A percentile compares a stretch with the other conserved stretches of the same genome.
Evolutionary conservation across 2,797 vertebrate species (phyloP).

Genomic region (Coracias cyanogaster): DNA sequence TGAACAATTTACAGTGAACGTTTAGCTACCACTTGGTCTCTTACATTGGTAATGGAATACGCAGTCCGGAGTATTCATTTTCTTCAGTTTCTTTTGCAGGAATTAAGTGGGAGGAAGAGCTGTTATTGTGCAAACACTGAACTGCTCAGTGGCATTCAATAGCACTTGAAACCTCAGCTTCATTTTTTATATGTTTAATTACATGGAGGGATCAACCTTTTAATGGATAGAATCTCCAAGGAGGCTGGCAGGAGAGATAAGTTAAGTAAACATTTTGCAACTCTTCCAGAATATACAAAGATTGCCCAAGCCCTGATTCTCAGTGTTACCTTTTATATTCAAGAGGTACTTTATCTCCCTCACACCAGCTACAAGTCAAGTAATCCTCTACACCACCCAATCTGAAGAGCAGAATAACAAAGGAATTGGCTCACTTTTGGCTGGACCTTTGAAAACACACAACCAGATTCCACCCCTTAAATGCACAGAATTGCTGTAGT

Average conservation of each 20-base stretch:
- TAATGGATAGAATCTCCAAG: background rate
- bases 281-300: background rate
- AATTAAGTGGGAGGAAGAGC: background rate
- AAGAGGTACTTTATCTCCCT: background rate
- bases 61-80: background rate
- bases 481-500: background rate
- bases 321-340: background rate
- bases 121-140: background rate
- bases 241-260: background rate
- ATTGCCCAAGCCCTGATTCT: background rate
- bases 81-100: background rate
- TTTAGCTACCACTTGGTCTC: background rate
- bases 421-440: background rate
- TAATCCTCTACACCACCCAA: background rate
- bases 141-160: background rate
- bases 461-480: background rate
- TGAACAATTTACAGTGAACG: background rate
- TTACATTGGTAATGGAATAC: background rate
- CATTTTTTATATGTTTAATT: background rate
- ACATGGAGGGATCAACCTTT: background rate
- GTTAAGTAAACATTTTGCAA: background rate
- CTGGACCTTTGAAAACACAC: background rate
- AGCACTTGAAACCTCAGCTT: background rate
- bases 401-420: background rate
- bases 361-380: background rate